Conservation (phyloP, 2,113 vertebrate genomes). For the Miniopterus natalensis region DNA sequence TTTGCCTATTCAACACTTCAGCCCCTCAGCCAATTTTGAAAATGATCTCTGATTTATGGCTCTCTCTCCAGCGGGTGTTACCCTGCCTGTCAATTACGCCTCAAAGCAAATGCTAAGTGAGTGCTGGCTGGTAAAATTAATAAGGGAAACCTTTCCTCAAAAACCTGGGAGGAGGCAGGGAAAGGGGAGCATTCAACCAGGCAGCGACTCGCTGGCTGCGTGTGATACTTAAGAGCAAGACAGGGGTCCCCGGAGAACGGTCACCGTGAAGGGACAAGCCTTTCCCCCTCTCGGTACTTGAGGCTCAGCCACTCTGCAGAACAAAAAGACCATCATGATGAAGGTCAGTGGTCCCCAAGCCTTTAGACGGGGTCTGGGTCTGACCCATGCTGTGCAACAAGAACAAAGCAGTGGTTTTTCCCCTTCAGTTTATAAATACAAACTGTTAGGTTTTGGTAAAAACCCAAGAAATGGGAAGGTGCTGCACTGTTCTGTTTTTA, state of each 20-base stretch:
- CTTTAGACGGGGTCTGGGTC: not conserved
- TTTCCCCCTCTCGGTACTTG: not conserved
- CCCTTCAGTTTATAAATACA: not conserved
- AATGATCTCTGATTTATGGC: slow-evolving; percentile 94
- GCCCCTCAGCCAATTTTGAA: slow-evolving; percentile 90
- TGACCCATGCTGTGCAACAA: not conserved
- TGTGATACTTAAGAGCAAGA: slow-evolving; percentile 74
- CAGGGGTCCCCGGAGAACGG: not conserved
- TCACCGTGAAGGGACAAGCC: accelerated
- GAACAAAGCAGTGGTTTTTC: not conserved
- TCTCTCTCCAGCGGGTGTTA: slow-evolving; percentile 88
- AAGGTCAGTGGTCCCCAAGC: not conserved
- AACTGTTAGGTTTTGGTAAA: not conserved
- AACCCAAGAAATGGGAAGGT: not conserved
- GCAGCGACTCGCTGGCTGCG: slow-evolving; percentile 74
- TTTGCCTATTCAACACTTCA: slow-evolving; percentile 93
- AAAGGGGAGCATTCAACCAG: slow-evolving; percentile 80
- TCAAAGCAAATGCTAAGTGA: slow-evolving; percentile 93
- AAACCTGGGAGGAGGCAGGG: slow-evolving; percentile 77
- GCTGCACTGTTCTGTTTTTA: not conserved
- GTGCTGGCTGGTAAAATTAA: slow-evolving; percentile 90
- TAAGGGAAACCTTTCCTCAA: slow-evolving; percentile 90
- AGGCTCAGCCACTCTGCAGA: not conserved
- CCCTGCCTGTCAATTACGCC: slow-evolving; percentile 91
- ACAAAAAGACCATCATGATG: accelerated